Base-by-base conservation (phyloP, 2,888 invertebrate genomes). In the Tholera decimalis region DNA sequence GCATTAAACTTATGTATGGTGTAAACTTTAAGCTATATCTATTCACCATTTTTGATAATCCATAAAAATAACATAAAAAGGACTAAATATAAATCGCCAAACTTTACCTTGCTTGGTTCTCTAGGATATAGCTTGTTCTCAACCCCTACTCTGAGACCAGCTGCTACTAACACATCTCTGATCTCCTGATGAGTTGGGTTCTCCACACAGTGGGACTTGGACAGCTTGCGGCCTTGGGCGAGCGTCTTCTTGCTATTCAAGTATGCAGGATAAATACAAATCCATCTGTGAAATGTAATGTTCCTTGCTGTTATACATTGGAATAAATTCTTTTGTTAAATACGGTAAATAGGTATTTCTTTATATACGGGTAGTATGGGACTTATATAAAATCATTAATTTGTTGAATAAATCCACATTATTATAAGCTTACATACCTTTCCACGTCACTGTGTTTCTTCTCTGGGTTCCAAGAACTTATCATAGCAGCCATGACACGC, bases 131-230 rank as follows among this genome's bases (percentile, higher is more conserved):
- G 95, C 93, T 99, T 99, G 84, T 98, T 98, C 93, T 99, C 99
- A 9, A 99, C 97, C 30, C 98, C 98, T 62, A 99, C 97, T 82
- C 97, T 97, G 47, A 99, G 92, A 26, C 98, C 98, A 28, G 98
- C 97, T 11, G 98, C 97, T 20, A 97, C 96, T 54, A 99, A 94
- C 2, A 99, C 99, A 95, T 99, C 99, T 74, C 98, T 96, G 71
- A 99, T 99, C 94, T 99, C 99, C 83, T 98, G 97, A 89, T 98
- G 98, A 0, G 98, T 98, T 15, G 99, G 99, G 92, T 99, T 99
- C 83, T 99, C 99, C 0, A 99, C 98, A 89, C 98, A 98, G 88
- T 97, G 97, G 2, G 97, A 96, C 92, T 98, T 98, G 1, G 98
- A 93, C 24, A 99, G 94, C 80, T 97, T 97, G 35, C 99, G 96